Percentiles rank a stretch among this genome's conserved stretches.
Conservation (phyloP, 2,113 vertebrate genomes). For the Platycercus adscitus region DNA sequence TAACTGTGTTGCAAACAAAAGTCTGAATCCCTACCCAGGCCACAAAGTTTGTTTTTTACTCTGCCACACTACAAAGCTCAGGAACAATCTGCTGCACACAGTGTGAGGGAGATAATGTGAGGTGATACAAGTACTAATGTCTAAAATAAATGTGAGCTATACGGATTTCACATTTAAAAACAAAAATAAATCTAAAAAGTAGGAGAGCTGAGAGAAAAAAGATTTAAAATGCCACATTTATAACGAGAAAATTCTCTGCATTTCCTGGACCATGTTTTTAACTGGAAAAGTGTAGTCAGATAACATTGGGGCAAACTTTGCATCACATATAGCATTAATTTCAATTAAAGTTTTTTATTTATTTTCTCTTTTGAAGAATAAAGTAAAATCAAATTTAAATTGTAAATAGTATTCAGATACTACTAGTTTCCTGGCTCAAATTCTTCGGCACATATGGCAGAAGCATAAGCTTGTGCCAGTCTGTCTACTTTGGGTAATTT, state of each 20-base stretch:
- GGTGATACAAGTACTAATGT: background rate
- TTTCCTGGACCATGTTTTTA: constrained; percentile 31
- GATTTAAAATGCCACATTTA: background rate
- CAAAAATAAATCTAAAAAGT: background rate
- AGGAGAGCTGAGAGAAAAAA: background rate
- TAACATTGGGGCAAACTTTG: constrained; percentile 47
- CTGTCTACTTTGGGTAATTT: constrained; percentile 83
- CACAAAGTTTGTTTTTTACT: background rate
- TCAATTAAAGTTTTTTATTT: constrained; percentile 74
- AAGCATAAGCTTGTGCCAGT: constrained; percentile 84
- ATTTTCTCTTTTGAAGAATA: constrained; percentile 74
- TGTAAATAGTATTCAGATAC: constrained; percentile 81
- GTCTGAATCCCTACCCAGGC: background rate
- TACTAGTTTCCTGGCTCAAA: constrained; percentile 80
- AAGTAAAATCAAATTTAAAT: constrained; percentile 80
- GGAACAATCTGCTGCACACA: background rate
- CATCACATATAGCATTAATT: constrained; percentile 68
- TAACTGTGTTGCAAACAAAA: background rate
- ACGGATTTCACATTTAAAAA: background rate
- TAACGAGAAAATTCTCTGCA: background rate
- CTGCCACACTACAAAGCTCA: background rate
- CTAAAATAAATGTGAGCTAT: background rate
- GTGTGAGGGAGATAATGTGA: rapidly evolving
- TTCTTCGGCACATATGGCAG: constrained; percentile 82
- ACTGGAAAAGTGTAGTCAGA: constrained; percentile 11